Base-by-base conservation (phyloP, 2,113 vertebrate genomes). In the Tyrannus savana region DNA sequence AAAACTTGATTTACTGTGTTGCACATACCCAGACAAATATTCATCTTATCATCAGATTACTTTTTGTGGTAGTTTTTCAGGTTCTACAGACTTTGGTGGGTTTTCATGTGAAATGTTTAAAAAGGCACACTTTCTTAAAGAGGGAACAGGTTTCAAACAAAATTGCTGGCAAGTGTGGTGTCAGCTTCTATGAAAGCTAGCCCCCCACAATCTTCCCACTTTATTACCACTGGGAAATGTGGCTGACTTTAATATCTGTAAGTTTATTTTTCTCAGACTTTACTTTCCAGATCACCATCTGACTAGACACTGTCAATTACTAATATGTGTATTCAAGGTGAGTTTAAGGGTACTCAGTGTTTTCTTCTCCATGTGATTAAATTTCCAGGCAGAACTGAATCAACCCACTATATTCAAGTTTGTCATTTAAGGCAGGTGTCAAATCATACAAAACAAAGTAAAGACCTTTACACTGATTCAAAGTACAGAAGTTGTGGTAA, bases 1-100 rank as follows among this genome's bases (percentile, higher is more conserved):
- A 95, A 97, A 97, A 90, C 96, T 77, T 81, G 81, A 96, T 90
- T 77, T n/a, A 35, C 80, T 27, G 33, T 15, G 8, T 80, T 93
- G 49, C 64, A 68, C 68, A 90, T 89, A 90, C 85, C 56, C 86
- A 94, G 79, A 81, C 58, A 96, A 94, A 96, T 66, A 87, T 78
- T 90, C 77, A 68, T 46, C 53, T 87, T 87, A 52, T 68, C 59
- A 35, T 78, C 44, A 82, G 44, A 35, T 81, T 96, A 82, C 25
- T 37, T 84, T 93, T 94, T 35, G 8, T 59, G 47, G 87, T 53
- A 50, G 86, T 31, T 95, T 95, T 97, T 97, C 93, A 91, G 76
- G 96, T 96, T 97, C 62, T 91, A 72, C 58, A 78, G 58, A 79
- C 83, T 73, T 73, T 8, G 22, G 19, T 84, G 53, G 23, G 4